Base-by-base conservation (phyloP, 2,888 invertebrate genomes). In the Ectropis crepuscularia region DNA sequence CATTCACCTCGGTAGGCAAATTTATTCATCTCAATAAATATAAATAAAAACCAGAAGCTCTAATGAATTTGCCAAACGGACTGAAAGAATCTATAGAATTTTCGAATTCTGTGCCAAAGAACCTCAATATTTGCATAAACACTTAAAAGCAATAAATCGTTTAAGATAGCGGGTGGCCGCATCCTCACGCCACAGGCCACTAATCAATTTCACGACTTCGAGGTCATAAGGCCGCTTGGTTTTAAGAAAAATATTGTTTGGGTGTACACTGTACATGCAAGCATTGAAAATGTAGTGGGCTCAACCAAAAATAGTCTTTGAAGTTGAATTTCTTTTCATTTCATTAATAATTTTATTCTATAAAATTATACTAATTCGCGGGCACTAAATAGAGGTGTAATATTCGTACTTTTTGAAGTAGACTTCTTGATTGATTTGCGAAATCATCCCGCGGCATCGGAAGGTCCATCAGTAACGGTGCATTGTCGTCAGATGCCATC, bases 401-500 rank as follows among this genome's bases (percentile, higher is more conserved):
- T 10, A 10, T 43, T 43, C 5, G n/a, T n/a, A 10, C 6, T 6
- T 8, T 38, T 6, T 11, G 12, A 11, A 11, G 12, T 5, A 5
- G 5, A 5, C 36, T 37, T 43, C 37, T 46, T 41, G 47, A 46
- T 53, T 50, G 8, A 57, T 38, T 57, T 7, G 49, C 49, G 49
- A 63, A 63, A 58, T 53, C 51, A 57, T 57, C 45, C 64, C 9
- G n/a, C 39, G 28, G 37, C 41, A 42, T 75, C 69, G 36, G 36
- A 71, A 77, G 68, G 73, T 79, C 68, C 71, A 69, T 74, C 74
- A 73, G 75, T 69, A 72, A 70, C 72, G 66, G 72, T 68, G 53
- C 50, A 50, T 46, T 42, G 53, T 58, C 51, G 47, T 6, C 55
- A 74, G 83, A 89, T 89, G 81, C 85, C 86, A 74, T 72, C 85